A percentile compares a stretch with the other conserved stretches of the same genome.
phyloP scores from a whole-genome alignment of 2,888 invertebrate species.

The Dinocampus coccinellae region DNA sequence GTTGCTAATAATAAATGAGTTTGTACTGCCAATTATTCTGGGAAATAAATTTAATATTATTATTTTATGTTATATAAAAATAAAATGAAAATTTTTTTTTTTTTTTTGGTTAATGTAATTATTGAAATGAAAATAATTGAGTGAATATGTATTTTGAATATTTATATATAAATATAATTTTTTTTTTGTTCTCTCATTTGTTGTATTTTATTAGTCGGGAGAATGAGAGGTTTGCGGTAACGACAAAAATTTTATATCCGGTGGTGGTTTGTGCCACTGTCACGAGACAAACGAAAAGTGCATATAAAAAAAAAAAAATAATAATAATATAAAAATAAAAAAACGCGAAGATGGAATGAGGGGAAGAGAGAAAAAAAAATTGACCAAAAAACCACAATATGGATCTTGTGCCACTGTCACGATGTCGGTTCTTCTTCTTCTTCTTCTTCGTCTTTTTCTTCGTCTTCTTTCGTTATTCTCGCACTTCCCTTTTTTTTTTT shows the following conservation, averaged over 20 bases:
- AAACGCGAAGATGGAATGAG: too few relatives aligned
- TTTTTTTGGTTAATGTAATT: neutral
- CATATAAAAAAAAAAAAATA: neutral
- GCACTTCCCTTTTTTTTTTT: slow-evolving; percentile 36
- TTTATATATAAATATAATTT: neutral
- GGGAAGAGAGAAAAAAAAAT: slow-evolving; percentile 43
- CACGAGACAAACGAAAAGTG: slow-evolving; percentile 17
- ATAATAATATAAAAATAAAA: neutral
- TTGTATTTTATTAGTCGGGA: neutral
- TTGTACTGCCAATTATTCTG: neutral
- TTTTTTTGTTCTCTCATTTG: neutral
- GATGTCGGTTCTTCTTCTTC: slow-evolving; percentile 32
- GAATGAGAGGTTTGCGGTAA: neutral
- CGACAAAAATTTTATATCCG: slow-evolving; percentile 14
- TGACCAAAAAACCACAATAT: slow-evolving; percentile 49
- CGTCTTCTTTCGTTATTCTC: slow-evolving; percentile 36
- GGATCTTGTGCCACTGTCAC: slow-evolving; percentile 30
- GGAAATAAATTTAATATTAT: neutral
- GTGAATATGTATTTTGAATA: neutral
- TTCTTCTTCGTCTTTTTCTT: slow-evolving; percentile 38
- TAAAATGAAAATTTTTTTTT: neutral
- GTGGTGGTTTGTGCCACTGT: slow-evolving; percentile 11
- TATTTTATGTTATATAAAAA: neutral
- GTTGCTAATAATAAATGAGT: slow-evolving; percentile 5
- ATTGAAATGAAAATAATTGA: neutral